phyloP scores from a whole-genome alignment of 2,888 invertebrate species.

The Galeruca laticollis region DNA sequence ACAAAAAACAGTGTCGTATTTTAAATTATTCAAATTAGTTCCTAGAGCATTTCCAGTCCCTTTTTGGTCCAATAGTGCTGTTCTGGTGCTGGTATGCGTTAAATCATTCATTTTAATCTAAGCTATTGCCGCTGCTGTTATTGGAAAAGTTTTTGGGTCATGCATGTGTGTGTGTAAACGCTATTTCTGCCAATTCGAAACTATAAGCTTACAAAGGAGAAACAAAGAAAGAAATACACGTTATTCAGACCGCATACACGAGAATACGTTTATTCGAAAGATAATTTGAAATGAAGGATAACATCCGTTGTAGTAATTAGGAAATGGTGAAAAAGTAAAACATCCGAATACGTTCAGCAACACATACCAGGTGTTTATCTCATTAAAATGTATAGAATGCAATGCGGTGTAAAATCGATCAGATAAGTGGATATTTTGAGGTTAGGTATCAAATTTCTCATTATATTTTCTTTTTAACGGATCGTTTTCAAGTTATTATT shows the following conservation, averaged over 20 bases:
- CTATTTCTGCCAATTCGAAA: constrained; percentile 10
- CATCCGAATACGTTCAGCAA: neutral
- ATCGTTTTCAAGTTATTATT: too few relatives aligned
- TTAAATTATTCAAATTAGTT: neutral
- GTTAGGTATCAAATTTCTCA: too few relatives aligned
- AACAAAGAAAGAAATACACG: neutral
- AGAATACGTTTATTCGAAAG: neutral
- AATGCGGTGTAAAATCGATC: too few relatives aligned
- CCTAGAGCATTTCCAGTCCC: neutral
- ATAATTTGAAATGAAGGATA: neutral
- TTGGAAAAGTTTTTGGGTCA: constrained; percentile 25
- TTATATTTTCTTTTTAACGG: too few relatives aligned
- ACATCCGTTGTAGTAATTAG: neutral
- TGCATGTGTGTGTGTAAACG: neutral
- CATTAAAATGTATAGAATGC: too few relatives aligned
- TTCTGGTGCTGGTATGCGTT: neutral
- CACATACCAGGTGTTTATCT: neutral
- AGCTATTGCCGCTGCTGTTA: constrained; percentile 6
- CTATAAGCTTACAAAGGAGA: neutral
- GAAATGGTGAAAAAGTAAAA: neutral
- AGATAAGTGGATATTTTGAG: too few relatives aligned
- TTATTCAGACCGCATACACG: neutral
- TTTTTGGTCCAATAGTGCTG: neutral
- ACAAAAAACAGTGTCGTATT: too few relatives aligned
- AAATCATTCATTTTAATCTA: constrained; percentile 23